A percentile compares a stretch with the other conserved stretches of the same genome.
These are phyloP conservation scores for Macropis europaea DNA, from an alignment of 2,888 invertebrate species.

Conservation along the genomic window DNA sequence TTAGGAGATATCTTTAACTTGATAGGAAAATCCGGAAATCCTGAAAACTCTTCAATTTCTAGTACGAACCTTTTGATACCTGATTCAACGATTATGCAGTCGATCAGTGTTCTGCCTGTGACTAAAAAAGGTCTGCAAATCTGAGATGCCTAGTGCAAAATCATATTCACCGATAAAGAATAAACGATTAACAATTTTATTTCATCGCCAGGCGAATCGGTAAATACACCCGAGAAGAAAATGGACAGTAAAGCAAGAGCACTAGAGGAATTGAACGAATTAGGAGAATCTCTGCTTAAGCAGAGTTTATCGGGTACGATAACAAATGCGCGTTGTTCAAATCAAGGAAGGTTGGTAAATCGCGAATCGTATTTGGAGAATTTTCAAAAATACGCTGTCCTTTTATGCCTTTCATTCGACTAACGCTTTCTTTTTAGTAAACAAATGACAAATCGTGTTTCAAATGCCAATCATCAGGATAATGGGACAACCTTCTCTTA, in stretches of 20 bases:
- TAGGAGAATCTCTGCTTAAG: conserved; percentile 90
- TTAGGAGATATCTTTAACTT: conserved; percentile 81
- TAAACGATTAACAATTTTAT: conserved; percentile 10
- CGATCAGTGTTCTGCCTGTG: conserved; percentile 62
- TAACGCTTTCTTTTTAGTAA: not conserved
- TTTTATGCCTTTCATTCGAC: not conserved
- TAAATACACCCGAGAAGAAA: conserved; percentile 59
- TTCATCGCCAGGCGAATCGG: conserved; percentile 50
- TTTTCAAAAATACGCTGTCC: not conserved
- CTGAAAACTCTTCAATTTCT: conserved; percentile 48
- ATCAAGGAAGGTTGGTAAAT: conserved; percentile 38
- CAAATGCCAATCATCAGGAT: conserved; percentile 17
- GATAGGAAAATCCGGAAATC: conserved; percentile 66
- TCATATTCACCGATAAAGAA: not conserved
- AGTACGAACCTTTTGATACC: conserved; percentile 65
- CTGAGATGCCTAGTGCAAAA: not conserved
- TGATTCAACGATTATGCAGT: conserved; percentile 71
- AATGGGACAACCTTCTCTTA: not conserved
- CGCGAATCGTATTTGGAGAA: not conserved
- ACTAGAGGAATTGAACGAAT: conserved; percentile 88
- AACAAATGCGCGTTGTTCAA: conserved; percentile 77
- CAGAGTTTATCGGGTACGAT: conserved; percentile 81
- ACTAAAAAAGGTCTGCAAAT: conserved; percentile 62
- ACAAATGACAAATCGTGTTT: not conserved
- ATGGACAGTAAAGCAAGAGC: conserved; percentile 81